Evolutionary conservation across 2,113 vertebrate species (phyloP), one percentile per base, ranked within the genome.

Genomic region (Ptilonorhynchus violaceus): DNA sequence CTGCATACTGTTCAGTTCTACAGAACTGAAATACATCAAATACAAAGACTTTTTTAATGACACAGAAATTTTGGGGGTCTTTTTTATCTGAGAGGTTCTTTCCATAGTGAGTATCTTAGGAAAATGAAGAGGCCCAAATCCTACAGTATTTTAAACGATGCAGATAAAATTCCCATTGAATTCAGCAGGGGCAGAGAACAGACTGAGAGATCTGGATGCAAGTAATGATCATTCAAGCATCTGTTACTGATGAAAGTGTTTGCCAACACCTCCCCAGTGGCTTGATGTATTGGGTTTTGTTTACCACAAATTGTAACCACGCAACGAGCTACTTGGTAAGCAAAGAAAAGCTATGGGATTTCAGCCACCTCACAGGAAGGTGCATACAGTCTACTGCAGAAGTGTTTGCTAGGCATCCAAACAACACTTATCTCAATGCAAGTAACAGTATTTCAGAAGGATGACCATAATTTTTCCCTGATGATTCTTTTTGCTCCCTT

Each of bases 31-130:
- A n/a, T 60, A 68, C 64, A 72, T 41, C 19, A 72, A 58, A 60
- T n/a, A 25, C 13, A 63, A 37, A 15, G 3, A 42, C 6, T 37
- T 75, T 75, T 64, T 52, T 46, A 69, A 68, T 66, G 8, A 17
- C 14, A 31, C 0, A 1, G 10, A n/a, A 56, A 30, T n/a, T 37
- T 73, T 49, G 2, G 42, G 10, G 4, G 2, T 59, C 2, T 42
- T 79, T 83, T 37, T 67, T 28, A 16, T 83, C 49, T 53, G 10
- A 73, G 27, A 41, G 2, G 1, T 24, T 70, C n/a, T 90, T 77
- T 70, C 22, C 28, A 19, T 37, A 37, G 7, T 31, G 18, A 78
- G 2, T 47, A 35, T 50, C 39, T 67, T 35, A 59, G 42, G 39
- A 87, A 92, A 96, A 86, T 56, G 2, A 58, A 35, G 39, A 70